Conservation (phyloP, 2,797 vertebrate species). For the Lepilemur septentrionalis region DNA sequence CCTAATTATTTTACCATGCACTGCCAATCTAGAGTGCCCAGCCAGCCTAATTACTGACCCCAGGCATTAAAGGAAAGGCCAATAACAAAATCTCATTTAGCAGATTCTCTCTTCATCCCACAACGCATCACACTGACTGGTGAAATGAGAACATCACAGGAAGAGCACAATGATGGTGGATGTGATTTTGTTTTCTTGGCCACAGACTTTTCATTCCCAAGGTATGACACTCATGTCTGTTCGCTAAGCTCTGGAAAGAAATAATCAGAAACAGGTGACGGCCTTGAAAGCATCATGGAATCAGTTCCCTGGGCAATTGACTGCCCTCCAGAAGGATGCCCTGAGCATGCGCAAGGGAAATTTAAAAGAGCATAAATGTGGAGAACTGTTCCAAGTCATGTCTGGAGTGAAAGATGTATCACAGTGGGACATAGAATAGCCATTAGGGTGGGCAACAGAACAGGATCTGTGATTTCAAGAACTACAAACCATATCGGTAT, state of each 20-base stretch:
- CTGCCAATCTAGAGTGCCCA: not conserved
- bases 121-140: not conserved
- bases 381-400: slow-evolving; percentile 33
- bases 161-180: not conserved
- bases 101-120: slow-evolving; percentile 35
- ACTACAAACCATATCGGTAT: not conserved
- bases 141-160: not conserved
- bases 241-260: slow-evolving; percentile 47
- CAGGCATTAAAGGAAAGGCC: not conserved
- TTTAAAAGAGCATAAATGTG: slow-evolving; percentile 62
- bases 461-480: slow-evolving; percentile 17
- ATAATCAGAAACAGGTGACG: slow-evolving; percentile 76
- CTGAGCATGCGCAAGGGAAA: slow-evolving; percentile 66
- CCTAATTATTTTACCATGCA: not conserved
- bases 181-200: slow-evolving; percentile 47
- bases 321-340: slow-evolving; percentile 58
- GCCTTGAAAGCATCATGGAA: slow-evolving; percentile 58
- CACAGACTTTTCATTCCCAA: slow-evolving; percentile 64
- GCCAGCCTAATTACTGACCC: not conserved
- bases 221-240: slow-evolving; percentile 51
- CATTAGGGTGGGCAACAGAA: not conserved
- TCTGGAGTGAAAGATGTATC: slow-evolving; percentile 1
- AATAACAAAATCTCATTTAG: not conserved
- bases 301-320: slow-evolving; percentile 56
- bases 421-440: not conserved